phyloP scores from a whole-genome alignment of 2,797 vertebrate genomes.

The Centropyge bicolor region DNA sequence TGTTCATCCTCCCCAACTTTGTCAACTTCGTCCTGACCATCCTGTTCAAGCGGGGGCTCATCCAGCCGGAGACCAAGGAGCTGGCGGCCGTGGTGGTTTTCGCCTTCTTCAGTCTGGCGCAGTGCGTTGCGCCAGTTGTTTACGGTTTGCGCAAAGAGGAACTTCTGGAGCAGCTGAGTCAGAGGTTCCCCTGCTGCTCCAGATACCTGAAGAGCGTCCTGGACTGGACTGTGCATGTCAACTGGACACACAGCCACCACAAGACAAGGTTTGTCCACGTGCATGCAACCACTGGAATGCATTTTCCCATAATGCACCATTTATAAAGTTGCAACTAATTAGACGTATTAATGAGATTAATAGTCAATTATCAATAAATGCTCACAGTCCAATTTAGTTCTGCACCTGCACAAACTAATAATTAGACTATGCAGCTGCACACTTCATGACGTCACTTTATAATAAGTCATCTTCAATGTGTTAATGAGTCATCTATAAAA shows the following conservation, averaged over 20 bases:
- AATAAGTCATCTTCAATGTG: too few relatives aligned
- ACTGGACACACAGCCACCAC: slow-evolving; percentile 33
- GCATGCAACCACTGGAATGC: background rate
- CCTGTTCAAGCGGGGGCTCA: rapidly evolving
- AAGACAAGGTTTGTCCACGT: slow-evolving; percentile 63
- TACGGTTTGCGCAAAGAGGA: slow-evolving; percentile 88
- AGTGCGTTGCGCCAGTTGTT: slow-evolving; percentile 84
- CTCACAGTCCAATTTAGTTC: too few relatives aligned
- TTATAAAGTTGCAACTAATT: background rate
- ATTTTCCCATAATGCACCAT: too few relatives aligned
- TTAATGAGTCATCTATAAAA: background rate
- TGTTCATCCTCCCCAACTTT: slow-evolving; percentile 85
- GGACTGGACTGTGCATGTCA: slow-evolving; percentile 77
- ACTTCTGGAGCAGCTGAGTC: slow-evolving; percentile 78
- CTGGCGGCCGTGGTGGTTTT: slow-evolving; percentile 79
- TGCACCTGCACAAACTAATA: too few relatives aligned
- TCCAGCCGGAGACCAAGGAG: slow-evolving; percentile 66
- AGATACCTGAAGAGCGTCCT: slow-evolving; percentile 75
- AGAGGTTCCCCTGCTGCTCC: slow-evolving; percentile 77
- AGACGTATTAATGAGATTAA: too few relatives aligned
- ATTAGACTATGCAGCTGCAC: too few relatives aligned
- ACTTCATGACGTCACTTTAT: too few relatives aligned
- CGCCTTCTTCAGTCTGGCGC: slow-evolving; percentile 86
- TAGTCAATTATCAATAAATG: too few relatives aligned
- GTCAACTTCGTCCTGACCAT: slow-evolving; percentile 74